A percentile compares a stretch with the other conserved stretches of the same genome.
Conservation (phyloP, 2,113 vertebrate genomes). For the Anguilla rostrata region DNA sequence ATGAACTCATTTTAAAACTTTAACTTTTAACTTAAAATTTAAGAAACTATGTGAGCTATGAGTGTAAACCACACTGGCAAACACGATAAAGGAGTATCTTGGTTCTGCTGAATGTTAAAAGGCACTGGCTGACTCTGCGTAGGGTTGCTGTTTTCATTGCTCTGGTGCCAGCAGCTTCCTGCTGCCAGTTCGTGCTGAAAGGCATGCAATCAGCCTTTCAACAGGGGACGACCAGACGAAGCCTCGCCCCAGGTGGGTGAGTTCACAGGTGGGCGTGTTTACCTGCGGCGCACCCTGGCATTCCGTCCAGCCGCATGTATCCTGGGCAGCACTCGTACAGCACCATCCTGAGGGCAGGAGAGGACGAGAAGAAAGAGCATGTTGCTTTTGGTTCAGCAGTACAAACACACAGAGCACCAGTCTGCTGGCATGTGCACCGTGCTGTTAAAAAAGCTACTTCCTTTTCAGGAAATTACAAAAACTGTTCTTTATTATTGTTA, state of each 20-base stretch:
- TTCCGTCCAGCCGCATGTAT: conserved; percentile 88
- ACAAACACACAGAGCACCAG: not conserved
- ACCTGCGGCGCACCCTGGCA: conserved; percentile 93
- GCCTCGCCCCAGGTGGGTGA: not conserved
- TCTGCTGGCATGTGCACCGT: not conserved
- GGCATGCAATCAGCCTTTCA: not conserved
- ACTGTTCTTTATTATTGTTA: too few species aligned
- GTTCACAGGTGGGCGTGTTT: conserved; percentile 19
- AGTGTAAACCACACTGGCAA: not conserved
- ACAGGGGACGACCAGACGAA: not conserved
- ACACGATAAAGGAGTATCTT: not conserved
- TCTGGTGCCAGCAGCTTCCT: not conserved
- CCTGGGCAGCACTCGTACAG: conserved; percentile 97
- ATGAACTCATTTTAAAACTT: too few species aligned
- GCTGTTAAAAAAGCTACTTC: not conserved
- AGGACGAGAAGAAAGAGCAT: conserved; percentile 2
- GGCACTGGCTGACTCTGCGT: not conserved
- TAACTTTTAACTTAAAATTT: too few species aligned
- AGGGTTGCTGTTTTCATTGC: not conserved
- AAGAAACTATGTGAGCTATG: too few species aligned
- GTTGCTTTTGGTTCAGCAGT: not conserved
- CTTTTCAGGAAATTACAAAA: not conserved
- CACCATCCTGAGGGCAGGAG: conserved; percentile 73
- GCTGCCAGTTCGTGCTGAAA: not conserved
- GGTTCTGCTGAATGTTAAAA: not conserved